A percentile compares a stretch with the other conserved stretches of the same genome.
These are phyloP conservation scores for Meandrina meandrites DNA, from an alignment of 92 coral and sea anemone genomes.

Conservation along the genomic window DNA sequence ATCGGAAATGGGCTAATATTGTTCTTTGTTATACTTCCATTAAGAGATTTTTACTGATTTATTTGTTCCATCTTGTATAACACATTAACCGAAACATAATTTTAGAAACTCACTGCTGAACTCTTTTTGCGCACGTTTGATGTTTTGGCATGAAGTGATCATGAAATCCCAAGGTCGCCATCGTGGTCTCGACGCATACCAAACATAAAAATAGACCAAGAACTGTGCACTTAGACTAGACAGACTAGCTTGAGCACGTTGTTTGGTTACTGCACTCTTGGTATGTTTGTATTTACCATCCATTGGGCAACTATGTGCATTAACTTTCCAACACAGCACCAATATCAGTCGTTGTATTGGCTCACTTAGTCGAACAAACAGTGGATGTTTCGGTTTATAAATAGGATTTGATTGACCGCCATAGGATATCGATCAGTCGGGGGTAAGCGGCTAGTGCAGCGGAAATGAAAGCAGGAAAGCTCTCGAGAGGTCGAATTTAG, in stretches of 20 bases:
- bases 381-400: neutral
- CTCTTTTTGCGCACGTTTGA: neutral
- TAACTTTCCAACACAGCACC: neutral
- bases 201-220: neutral
- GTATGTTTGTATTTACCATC: constrained; percentile 26
- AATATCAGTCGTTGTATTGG: neutral
- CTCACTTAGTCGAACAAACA: neutral
- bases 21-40: neutral
- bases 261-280: neutral
- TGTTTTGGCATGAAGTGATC: neutral
- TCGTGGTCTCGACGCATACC: neutral
- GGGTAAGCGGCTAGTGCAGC: neutral
- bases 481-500: neutral
- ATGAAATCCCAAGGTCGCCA: neutral
- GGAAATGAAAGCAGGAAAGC: neutral
- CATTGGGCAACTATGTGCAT: neutral
- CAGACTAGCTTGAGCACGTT: neutral
- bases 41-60: neutral
- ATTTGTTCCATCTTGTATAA: neutral
- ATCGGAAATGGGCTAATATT: neutral
- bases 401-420: constrained; percentile 18
- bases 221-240: no score
- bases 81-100: neutral
- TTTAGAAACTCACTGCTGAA: neutral
- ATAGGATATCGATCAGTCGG: constrained; percentile 19